A percentile compares a stretch with the other conserved stretches of the same genome.
phyloP scores from a whole-genome alignment of 2,888 invertebrate species.

The Meiosimyza decipiens region DNA sequence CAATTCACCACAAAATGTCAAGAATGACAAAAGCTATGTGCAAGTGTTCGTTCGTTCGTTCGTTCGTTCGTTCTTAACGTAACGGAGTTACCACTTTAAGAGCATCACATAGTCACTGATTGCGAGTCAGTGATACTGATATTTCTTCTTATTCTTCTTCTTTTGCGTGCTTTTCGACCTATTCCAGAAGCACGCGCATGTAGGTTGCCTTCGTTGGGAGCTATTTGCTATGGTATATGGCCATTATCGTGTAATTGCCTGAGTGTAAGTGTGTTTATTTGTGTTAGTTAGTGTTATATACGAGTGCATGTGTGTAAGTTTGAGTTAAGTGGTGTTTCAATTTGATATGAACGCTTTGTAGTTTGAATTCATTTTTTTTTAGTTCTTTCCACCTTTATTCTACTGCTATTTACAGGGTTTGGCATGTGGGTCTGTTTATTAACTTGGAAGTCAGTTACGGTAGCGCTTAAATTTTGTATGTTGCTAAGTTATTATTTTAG shows the following conservation, averaged over 20 bases:
- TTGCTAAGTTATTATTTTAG: no score
- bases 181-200: neutral
- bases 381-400: neutral
- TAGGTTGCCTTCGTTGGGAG: neutral
- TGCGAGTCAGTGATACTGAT: slow-evolving; percentile 14
- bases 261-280: slow-evolving; percentile 26
- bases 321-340: slow-evolving; percentile 1
- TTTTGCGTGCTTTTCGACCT: neutral
- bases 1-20: slow-evolving; percentile 68
- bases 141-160: neutral
- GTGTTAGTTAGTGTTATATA: neutral
- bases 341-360: slow-evolving; percentile 41
- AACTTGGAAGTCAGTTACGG: slow-evolving; percentile 58
- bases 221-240: neutral
- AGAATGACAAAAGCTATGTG: slow-evolving; percentile 64
- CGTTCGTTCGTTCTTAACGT: slow-evolving; percentile 26
- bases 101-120: slow-evolving; percentile 37
- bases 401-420: slow-evolving; percentile 27
- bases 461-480: slow-evolving; percentile 31
- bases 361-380: slow-evolving; percentile 38
- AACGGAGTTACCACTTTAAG: slow-evolving; percentile 34
- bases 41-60: slow-evolving; percentile 36
- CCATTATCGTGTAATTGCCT: slow-evolving; percentile 2
- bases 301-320: slow-evolving; percentile 33
- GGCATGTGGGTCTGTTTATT: slow-evolving; percentile 56